Evolutionary conservation across 2,797 vertebrate species (phyloP), one percentile per base, ranked within the genome.

Genomic region (Pagetopsis macropterus): DNA sequence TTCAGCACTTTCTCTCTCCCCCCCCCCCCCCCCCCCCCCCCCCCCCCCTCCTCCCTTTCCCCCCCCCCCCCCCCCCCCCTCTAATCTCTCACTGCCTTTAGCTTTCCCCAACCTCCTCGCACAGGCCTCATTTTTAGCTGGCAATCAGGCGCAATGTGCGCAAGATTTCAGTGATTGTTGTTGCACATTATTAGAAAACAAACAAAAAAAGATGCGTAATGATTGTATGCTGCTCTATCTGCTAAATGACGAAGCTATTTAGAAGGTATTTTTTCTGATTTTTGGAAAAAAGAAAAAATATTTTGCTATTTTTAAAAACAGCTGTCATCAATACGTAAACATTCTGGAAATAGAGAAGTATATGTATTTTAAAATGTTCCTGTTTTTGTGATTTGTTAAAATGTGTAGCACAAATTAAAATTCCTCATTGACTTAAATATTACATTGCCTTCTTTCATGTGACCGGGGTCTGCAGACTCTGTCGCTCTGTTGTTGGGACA

Each of bases 351-450:
- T 91, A 90, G 89, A 91, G 84, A 91, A 86, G 82, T 90, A 83
- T 91, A 86, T 89, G 91, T 92, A 90, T 93, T 93, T 93, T 94
- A 91, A 91, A 93, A 91, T 89, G 88, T 92, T 88, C 46, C 75
- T 88, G 83, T 93, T 88, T 86, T 91, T 93, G 92, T 93, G 91
- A 93, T 94, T 92, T 92, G 83, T 88, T 87, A 52, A 86, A 87
- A 91, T 85, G 88, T 93, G 88, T 93, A 91, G 91, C 91, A 93
- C 81, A 93, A 90, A 91, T 93, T 90, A 91, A 93, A 93, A 89
- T 89, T 85, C 79, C 81, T 92, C 77, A 85, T 92, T 90, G 92
- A 91, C 76, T 51, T 84, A 73, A 83, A 56, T 49, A 16, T 57
- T 11, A 2, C 10, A 0, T 58, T 4, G 59, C 81, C 23, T 37